phyloP scores from a whole-genome alignment of 2,797 vertebrate species.

The Huso huso region DNA sequence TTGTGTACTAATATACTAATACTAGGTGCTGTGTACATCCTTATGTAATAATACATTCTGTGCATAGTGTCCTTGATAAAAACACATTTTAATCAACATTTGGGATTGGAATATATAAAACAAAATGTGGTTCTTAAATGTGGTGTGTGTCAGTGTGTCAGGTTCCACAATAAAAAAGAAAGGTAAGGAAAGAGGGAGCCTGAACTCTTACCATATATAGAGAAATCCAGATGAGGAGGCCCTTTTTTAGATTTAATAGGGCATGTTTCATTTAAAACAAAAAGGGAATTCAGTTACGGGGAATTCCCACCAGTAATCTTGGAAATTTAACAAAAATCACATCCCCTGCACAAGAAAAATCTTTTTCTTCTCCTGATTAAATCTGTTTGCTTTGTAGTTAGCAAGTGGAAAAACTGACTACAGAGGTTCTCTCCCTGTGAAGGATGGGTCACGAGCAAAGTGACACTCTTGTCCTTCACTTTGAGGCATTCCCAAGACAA shows the following conservation, averaged over 20 bases:
- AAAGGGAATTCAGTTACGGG: not conserved
- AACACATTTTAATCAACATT: too few relatives aligned
- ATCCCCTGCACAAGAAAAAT: conserved; percentile 8
- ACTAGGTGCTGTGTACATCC: too few relatives aligned
- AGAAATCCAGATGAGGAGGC: not conserved
- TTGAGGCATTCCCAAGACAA: conserved; percentile 9
- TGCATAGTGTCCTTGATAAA: too few relatives aligned
- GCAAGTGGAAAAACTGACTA: conserved; percentile 21
- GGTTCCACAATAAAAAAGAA: not conserved
- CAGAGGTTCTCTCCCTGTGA: conserved; percentile 17
- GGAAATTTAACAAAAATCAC: conserved; percentile 15
- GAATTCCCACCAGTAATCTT: conserved; percentile 17
- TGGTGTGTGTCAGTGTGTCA: too few relatives aligned
- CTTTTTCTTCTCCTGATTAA: conserved; percentile 10
- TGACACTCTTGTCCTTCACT: conserved; percentile 3
- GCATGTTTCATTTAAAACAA: conserved; percentile 7
- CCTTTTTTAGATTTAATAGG: conserved; percentile 7
- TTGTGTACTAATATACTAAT: too few relatives aligned
- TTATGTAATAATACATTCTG: too few relatives aligned
- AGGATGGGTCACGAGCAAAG: not conserved
- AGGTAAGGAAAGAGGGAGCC: not conserved
- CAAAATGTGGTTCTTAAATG: too few relatives aligned
- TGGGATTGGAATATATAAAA: too few relatives aligned
- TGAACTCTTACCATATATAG: conserved; percentile 14
- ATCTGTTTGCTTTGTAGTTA: conserved; percentile 18